phyloP scores from a whole-genome alignment of 2,797 vertebrate species.

The Merluccius polli region DNA sequence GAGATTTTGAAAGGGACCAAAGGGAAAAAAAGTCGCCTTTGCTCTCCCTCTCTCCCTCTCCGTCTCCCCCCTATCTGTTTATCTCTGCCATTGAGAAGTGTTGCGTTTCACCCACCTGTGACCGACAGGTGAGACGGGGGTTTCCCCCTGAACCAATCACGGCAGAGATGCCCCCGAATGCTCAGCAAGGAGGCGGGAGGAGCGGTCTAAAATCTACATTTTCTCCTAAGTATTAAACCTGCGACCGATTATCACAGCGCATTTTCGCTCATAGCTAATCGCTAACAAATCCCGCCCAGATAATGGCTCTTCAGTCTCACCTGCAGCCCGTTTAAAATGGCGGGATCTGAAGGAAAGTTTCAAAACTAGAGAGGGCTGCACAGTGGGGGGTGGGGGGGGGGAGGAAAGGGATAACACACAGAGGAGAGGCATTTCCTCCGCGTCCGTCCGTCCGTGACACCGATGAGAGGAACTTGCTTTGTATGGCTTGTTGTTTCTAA shows the following conservation, averaged over 20 bases:
- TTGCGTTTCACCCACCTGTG: no score
- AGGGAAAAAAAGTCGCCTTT: background rate
- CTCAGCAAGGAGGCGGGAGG: background rate
- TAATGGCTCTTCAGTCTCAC: background rate
- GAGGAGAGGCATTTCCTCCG: slow-evolving; percentile 60
- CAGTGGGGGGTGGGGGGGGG: slow-evolving; percentile 9
- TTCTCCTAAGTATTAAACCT: background rate
- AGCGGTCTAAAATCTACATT: no score
- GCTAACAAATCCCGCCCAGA: background rate
- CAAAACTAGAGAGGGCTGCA: background rate
- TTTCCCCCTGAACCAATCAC: background rate
- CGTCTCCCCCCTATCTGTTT: no score
- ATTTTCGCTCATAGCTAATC: background rate
- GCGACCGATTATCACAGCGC: background rate
- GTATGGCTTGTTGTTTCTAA: background rate
- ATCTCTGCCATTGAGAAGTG: no score
- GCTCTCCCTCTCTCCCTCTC: background rate
- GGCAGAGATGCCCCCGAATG: background rate
- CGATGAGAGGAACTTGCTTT: slow-evolving; percentile 35
- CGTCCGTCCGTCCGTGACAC: slow-evolving; percentile 24
- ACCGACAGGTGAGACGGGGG: no score
- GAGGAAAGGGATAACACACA: background rate
- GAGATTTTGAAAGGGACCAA: background rate
- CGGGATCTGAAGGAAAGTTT: background rate
- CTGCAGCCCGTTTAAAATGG: background rate